Evolutionary conservation across 1,140 invertebrate species (phyloP), one percentile per base, ranked within the genome.

Genomic region (Trigoniulus corallinus): DNA sequence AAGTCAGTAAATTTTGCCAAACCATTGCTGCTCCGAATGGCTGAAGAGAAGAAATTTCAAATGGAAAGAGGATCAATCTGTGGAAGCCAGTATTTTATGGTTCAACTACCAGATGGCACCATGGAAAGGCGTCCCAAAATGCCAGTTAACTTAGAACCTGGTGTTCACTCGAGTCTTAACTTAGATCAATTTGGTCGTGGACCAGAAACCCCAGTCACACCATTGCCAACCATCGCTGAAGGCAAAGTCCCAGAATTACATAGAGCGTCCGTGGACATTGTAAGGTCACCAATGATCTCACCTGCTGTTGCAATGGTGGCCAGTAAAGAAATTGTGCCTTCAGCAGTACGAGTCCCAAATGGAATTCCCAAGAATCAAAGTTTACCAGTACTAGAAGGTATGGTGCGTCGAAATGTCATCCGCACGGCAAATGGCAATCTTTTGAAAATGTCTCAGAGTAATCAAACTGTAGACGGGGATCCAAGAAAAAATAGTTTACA

Each of bases 141-240:
- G 67, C 82, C 85, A 18, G 47, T 71, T 54, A 88, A 92, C 68
- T 75, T 83, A 29, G 88, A 93, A 69, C 87, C 88, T n/a, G 87
- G 88, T 25, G 88, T 92, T 21, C 88, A 92, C 63, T 91, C 87
- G 12, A 89, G 83, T 59, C 76, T 92, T 54, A 85, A 88, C 66
- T 67, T 93, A 59, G 86, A 91, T 63, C 56, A 66, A 54, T 51
- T 63, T 51, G 75, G 63, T 47, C 51, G 39, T 18, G 26, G 34
- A 18, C 46, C 53, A 2, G 53, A 54, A 13, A 52, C 51, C 23
- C 53, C 53, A 7, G 37, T 42, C 13, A 53, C 41, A n/a, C 50
- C 51, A 18, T 43, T 52, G 18, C 53, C 53, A 10, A 53, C 51
- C 10, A 51, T 51, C 46, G 50, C 50, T 18, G 50, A 51, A 51